Evolutionary conservation across 35 echinoderm and acorn worm species (phyloP).

Genomic region (Amphiura filiformis): DNA sequence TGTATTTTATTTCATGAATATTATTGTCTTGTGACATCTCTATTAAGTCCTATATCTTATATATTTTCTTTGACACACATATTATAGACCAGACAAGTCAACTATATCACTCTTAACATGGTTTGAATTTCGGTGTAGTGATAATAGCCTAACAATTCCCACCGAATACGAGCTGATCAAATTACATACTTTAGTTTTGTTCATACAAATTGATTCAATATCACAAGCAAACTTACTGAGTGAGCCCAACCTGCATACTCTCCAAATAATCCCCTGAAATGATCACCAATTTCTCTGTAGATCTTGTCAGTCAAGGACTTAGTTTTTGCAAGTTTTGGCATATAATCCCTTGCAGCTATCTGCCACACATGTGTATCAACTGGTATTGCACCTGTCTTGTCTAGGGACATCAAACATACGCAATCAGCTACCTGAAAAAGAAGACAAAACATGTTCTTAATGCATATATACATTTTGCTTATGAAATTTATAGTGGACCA

Average conservation of each 20-base stretch:
- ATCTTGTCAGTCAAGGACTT: constrained; percentile 83
- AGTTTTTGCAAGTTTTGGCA: constrained; percentile 63
- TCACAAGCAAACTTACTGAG: constrained; percentile 73
- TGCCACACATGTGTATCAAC: constrained; percentile 98
- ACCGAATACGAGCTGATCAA: too few relatives aligned
- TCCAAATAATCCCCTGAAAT: constrained; percentile 76
- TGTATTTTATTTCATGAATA: too few relatives aligned
- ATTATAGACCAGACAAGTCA: too few relatives aligned
- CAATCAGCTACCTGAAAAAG: constrained; percentile 86
- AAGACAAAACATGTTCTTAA: constrained; percentile 6
- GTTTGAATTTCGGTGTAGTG: too few relatives aligned
- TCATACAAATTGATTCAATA: too few relatives aligned
- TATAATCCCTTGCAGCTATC: constrained; percentile 83
- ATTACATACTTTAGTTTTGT: too few relatives aligned
- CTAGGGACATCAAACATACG: constrained; percentile 87
- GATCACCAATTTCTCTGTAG: constrained; percentile 77
- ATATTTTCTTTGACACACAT: too few relatives aligned
- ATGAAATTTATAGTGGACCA: neutral
- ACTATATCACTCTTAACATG: too few relatives aligned
- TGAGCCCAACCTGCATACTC: constrained; percentile 97
- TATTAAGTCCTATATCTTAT: too few relatives aligned
- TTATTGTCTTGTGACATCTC: too few relatives aligned
- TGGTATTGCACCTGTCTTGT: constrained; percentile 79
- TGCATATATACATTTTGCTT: neutral
- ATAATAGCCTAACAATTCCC: too few relatives aligned